Percentiles rank a stretch among this genome's conserved stretches.
These are phyloP conservation scores for Enteromius argenteus DNA, from an alignment of 2,797 vertebrate species.

Conservation along the genomic window DNA sequence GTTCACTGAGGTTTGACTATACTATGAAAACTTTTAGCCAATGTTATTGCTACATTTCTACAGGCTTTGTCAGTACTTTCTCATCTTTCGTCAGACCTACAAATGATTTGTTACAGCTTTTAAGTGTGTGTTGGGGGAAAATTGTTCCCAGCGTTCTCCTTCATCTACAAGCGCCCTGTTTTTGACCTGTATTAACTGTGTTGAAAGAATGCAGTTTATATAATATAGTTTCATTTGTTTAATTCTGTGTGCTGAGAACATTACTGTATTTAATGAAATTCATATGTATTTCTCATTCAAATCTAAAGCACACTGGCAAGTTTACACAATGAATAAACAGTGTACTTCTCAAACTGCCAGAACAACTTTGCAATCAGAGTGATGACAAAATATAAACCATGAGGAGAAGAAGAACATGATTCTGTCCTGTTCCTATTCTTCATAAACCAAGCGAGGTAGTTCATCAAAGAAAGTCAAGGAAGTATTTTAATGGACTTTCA, in stretches of 20 bases:
- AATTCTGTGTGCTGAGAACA: background rate
- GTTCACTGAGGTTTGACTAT: background rate
- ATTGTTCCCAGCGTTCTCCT: background rate
- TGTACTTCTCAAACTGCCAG: slow-evolving; percentile 1
- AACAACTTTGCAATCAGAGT: background rate
- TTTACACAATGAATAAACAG: slow-evolving; percentile 33
- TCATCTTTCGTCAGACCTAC: background rate
- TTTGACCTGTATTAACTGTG: slow-evolving; percentile 7
- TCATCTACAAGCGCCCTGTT: background rate
- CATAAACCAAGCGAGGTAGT: background rate
- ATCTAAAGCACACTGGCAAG: slow-evolving; percentile 18
- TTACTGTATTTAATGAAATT: slow-evolving; percentile 17
- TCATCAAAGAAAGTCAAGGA: background rate
- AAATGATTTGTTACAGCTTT: background rate
- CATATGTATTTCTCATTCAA: background rate
- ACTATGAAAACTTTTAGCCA: background rate
- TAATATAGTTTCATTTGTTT: slow-evolving; percentile 22
- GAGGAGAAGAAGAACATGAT: background rate
- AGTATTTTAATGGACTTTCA: background rate
- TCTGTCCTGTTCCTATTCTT: background rate
- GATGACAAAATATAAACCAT: slow-evolving; percentile 9
- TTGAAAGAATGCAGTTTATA: slow-evolving; percentile 20
- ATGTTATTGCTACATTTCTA: background rate
- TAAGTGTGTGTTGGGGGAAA: background rate
- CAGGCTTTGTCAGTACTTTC: background rate